Conservation (phyloP, 92 coral and sea anemone species). For the Blastomussa wellsi region DNA sequence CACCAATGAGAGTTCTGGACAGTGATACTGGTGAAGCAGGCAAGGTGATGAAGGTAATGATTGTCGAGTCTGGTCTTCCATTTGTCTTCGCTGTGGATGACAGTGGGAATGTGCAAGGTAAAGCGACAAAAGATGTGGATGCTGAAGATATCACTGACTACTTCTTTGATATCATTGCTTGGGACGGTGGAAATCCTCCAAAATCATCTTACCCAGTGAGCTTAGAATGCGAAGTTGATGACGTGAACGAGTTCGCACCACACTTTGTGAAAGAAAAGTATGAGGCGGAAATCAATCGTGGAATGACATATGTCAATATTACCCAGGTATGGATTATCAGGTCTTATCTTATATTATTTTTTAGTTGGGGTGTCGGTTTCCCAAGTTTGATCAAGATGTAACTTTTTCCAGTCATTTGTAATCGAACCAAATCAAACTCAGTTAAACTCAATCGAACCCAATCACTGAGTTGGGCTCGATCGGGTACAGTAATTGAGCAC, state of each 20-base stretch:
- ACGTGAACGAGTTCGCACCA: slow-evolving; percentile 84
- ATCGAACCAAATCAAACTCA: no score
- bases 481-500: no score
- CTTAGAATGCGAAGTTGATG: slow-evolving; percentile 82
- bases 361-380: neutral
- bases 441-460: no score
- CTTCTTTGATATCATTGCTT: slow-evolving; percentile 78
- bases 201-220: slow-evolving; percentile 64
- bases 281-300: slow-evolving; percentile 69
- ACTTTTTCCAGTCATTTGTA: no score
- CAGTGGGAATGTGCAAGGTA: slow-evolving; percentile 67
- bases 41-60: slow-evolving; percentile 62
- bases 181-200: slow-evolving; percentile 78
- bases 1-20: slow-evolving; percentile 70
- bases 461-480: no score
- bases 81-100: slow-evolving; percentile 70
- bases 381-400: neutral
- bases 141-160: slow-evolving; percentile 74
- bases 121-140: slow-evolving; percentile 70
- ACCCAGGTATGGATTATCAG: slow-evolving; percentile 56
- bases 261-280: slow-evolving; percentile 62
- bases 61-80: slow-evolving; percentile 78
- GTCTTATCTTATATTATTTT: neutral
- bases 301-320: slow-evolving; percentile 60
- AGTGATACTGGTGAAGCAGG: slow-evolving; percentile 84